Conservation (phyloP, 1,140 invertebrate genomes). For the Lepidotrigona ventralis region DNA sequence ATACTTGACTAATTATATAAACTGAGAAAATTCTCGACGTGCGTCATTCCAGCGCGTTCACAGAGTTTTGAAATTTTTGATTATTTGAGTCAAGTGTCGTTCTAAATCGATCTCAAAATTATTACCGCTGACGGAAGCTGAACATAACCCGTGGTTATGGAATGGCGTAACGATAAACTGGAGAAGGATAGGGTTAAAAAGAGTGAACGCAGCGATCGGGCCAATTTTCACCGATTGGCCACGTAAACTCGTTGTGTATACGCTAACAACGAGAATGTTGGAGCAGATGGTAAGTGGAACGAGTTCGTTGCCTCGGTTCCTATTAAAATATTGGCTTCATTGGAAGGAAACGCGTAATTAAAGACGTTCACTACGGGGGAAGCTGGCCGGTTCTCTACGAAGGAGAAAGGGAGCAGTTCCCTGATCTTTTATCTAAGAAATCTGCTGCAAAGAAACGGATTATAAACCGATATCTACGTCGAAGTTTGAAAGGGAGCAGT, state of each 20-base stretch:
- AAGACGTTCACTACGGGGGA: constrained; percentile 10
- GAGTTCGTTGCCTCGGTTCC: not conserved
- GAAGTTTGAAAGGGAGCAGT: not conserved
- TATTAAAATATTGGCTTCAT: constrained; percentile 28
- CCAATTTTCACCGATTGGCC: constrained; percentile 59
- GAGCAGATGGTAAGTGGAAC: not conserved
- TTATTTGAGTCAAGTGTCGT: not conserved
- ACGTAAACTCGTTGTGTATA: constrained; percentile 28
- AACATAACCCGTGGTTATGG: constrained; percentile 18
- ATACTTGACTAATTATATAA: too few relatives aligned
- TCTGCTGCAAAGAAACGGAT: constrained; percentile 5
- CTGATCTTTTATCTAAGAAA: not conserved
- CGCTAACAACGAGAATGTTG: not conserved
- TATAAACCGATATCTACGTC: not conserved
- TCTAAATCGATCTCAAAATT: too few relatives aligned
- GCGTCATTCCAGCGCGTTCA: too few relatives aligned
- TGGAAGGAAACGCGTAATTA: constrained; percentile 10
- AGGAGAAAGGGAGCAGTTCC: constrained; percentile 2
- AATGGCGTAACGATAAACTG: constrained; percentile 18
- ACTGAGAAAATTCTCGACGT: too few relatives aligned
- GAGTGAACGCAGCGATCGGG: constrained; percentile 12
- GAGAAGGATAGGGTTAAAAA: constrained; percentile 52
- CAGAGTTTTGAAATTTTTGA: not conserved
- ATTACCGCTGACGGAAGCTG: too few relatives aligned
- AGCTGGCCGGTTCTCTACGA: not conserved